Evolutionary conservation across 2,888 invertebrate genomes (phyloP).

Genomic region (Toxonevra muliebris): DNA sequence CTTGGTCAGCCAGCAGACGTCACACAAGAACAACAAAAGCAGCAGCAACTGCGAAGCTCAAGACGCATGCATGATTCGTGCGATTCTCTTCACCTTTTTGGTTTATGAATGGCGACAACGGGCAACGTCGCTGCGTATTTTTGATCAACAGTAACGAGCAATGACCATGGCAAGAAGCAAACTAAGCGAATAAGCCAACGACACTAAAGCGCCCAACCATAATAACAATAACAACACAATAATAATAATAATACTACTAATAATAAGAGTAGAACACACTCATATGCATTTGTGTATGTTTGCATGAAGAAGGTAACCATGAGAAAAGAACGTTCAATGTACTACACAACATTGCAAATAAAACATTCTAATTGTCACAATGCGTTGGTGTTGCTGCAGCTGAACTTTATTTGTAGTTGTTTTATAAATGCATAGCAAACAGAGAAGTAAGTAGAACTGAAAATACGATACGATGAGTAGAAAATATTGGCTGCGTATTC

Average conservation of each 20-base stretch:
- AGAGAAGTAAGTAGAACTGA: not conserved
- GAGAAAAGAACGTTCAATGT: too few relatives aligned
- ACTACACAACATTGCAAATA: slow-evolving; percentile 2
- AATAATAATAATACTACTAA: too few relatives aligned
- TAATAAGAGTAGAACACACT: too few relatives aligned
- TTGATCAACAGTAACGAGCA: not conserved
- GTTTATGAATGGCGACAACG: slow-evolving; percentile 21
- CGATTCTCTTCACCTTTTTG: not conserved
- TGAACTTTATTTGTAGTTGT: not conserved
- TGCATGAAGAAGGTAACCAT: too few relatives aligned
- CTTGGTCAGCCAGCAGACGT: not conserved
- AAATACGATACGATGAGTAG: not conserved
- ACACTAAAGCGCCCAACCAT: too few relatives aligned
- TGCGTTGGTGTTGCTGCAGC: slow-evolving; percentile 18
- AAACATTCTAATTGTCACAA: slow-evolving; percentile 28
- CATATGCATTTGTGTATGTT: too few relatives aligned
- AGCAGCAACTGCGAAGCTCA: not conserved
- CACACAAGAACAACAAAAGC: not conserved
- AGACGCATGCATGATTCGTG: not conserved
- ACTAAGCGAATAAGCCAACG: not conserved
- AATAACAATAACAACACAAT: too few relatives aligned
- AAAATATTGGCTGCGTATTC: not conserved
- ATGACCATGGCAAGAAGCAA: not conserved
- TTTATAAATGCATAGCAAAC: not conserved
- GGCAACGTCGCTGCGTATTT: not conserved